Evolutionary conservation across 2,888 invertebrate species (phyloP).

Genomic region (Tromatobia lineatoria): DNA sequence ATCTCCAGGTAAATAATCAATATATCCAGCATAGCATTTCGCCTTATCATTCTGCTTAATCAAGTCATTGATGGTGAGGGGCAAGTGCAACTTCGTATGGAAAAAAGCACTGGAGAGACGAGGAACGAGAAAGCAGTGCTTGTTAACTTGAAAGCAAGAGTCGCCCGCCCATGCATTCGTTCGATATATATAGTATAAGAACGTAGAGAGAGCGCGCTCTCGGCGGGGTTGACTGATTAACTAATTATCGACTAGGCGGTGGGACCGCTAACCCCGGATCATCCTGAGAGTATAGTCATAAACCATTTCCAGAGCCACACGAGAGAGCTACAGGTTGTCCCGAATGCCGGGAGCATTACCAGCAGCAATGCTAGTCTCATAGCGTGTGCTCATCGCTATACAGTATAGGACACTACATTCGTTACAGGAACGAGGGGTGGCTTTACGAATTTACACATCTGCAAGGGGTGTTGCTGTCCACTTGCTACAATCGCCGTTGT

Average conservation of each 20-base stretch:
- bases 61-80: constrained; percentile 77
- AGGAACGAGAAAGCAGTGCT: constrained; percentile 40
- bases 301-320: constrained; percentile 67
- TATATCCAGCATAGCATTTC: constrained; percentile 11
- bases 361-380: constrained; percentile 20
- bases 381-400: neutral
- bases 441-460: constrained; percentile 60
- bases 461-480: constrained; percentile 20
- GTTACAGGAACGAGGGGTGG: constrained; percentile 41
- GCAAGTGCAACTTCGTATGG: constrained; percentile 57
- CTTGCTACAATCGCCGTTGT: constrained; percentile 6
- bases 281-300: constrained; percentile 70
- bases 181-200: constrained; percentile 13
- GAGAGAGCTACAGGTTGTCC: constrained; percentile 68
- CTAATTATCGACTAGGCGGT: constrained; percentile 76
- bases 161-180: constrained; percentile 41
- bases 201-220: constrained; percentile 26
- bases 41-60: constrained; percentile 78
- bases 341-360: constrained; percentile 56
- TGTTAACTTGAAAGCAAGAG: constrained; percentile 54
- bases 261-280: constrained; percentile 69
- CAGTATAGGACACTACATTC: constrained; percentile 25
- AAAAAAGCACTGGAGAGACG: constrained; percentile 69
- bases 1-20: constrained; percentile 27
- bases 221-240: constrained; percentile 75